Conservation (phyloP, 2,888 invertebrate genomes). For the Sisyra terminalis region DNA sequence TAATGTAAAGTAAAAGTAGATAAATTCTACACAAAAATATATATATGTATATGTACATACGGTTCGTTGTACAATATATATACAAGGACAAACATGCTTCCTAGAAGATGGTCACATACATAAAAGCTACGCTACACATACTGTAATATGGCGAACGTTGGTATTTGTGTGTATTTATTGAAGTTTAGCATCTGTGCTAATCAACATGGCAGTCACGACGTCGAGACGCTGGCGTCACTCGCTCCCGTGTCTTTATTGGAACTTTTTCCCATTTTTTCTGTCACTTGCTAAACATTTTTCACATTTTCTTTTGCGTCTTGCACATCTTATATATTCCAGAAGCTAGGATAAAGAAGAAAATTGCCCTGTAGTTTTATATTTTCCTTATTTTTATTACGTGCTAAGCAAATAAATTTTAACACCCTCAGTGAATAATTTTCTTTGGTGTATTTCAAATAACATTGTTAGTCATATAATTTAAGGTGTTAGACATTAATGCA, state of each 20-base stretch:
- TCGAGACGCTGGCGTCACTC: background rate
- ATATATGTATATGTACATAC: too few relatives aligned
- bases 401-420: slow-evolving; percentile 13
- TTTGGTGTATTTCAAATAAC: too few relatives aligned
- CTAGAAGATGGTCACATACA: too few relatives aligned
- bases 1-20: too few relatives aligned
- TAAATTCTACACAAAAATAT: too few relatives aligned
- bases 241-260: slow-evolving; percentile 15
- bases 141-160: too few relatives aligned
- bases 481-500: too few relatives aligned
- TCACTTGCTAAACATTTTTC: slow-evolving; percentile 18
- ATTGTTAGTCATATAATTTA: background rate
- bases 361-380: slow-evolving; percentile 17
- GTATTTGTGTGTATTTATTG: slow-evolving; percentile 6
- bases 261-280: slow-evolving; percentile 16
- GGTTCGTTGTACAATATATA: too few relatives aligned
- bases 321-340: background rate
- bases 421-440: slow-evolving; percentile 1
- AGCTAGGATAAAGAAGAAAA: slow-evolving; percentile 13
- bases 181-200: slow-evolving; percentile 7
- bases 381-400: slow-evolving; percentile 18
- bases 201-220: slow-evolving; percentile 7
- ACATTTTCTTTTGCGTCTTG: slow-evolving; percentile 14
- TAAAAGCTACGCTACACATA: too few relatives aligned
- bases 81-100: too few relatives aligned